Conservation (phyloP, 1,140 invertebrate species). For the Scaptomyza graminum region DNA sequence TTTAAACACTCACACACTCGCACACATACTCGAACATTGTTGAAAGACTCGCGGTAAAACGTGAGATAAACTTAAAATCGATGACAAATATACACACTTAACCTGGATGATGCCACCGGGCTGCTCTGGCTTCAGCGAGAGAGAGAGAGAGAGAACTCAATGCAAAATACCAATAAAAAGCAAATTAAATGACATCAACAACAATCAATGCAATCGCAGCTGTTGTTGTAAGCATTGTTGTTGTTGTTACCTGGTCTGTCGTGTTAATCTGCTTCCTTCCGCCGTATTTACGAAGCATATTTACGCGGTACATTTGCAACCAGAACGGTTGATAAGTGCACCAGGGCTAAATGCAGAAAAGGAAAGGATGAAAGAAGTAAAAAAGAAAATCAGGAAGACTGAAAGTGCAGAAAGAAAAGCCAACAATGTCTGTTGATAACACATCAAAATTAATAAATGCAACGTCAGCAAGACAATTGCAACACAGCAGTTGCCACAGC, state of each 20-base stretch:
- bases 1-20: not conserved
- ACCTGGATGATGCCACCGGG: not conserved
- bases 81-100: not conserved
- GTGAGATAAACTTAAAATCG: constrained; percentile 1
- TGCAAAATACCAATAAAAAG: not conserved
- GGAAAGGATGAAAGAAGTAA: too few species aligned
- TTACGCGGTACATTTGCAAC: not conserved
- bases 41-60: not conserved
- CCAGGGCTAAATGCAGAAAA: too few species aligned
- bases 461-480: not conserved
- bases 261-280: constrained; percentile 73
- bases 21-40: too few species aligned
- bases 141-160: not conserved
- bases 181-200: not conserved
- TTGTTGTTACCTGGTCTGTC: constrained; percentile 64
- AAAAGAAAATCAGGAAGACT: too few species aligned
- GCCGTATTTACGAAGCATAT: constrained; percentile 51
- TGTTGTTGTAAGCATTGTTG: constrained; percentile 3
- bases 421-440: constrained; percentile 1
- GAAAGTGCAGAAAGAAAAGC: not conserved
- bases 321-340: not conserved
- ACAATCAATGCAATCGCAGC: constrained; percentile 16
- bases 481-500: too few species aligned
- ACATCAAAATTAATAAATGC: constrained; percentile 2
- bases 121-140: too few species aligned